phyloP scores from a whole-genome alignment of 2,113 vertebrate species.

The Scomber colias region DNA sequence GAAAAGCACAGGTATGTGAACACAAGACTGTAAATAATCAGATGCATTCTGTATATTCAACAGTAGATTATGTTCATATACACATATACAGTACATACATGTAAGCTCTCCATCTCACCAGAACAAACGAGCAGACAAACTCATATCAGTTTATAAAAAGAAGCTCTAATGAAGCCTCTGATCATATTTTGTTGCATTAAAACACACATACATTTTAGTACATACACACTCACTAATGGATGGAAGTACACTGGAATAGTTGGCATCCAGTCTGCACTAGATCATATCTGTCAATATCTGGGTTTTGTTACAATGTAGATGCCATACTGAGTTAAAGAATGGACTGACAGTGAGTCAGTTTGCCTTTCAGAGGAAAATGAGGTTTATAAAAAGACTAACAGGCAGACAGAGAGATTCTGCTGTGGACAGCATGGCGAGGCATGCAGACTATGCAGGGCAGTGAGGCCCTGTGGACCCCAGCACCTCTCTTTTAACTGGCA shows the following conservation, averaged over 20 bases:
- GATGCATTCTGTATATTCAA: conserved; percentile 18
- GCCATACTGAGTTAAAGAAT: conserved; percentile 11
- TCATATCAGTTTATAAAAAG: not conserved
- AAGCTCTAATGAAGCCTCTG: not conserved
- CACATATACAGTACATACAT: not conserved
- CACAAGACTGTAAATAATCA: not conserved
- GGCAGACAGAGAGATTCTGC: conserved; percentile 56
- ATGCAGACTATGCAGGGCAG: conserved; percentile 62
- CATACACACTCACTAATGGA: not conserved
- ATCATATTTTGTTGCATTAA: not conserved
- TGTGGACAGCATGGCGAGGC: conserved; percentile 54
- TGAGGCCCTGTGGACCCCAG: not conserved
- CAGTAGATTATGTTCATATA: not conserved
- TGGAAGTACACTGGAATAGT: not conserved
- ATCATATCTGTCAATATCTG: conserved; percentile 11
- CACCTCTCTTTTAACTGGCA: conserved; percentile 13
- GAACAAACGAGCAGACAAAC: not conserved
- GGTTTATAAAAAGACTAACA: conserved; percentile 74
- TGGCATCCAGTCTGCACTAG: not conserved
- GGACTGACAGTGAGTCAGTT: conserved; percentile 40
- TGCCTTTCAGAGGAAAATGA: conserved; percentile 52
- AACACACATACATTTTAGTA: not conserved
- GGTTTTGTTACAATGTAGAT: not conserved
- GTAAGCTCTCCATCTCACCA: not conserved
- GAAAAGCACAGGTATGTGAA: not conserved